Percentiles rank a stretch among this genome's conserved stretches.
phyloP scores from a whole-genome alignment of 2,888 invertebrate species.

The Chymomyza fuscimana region DNA sequence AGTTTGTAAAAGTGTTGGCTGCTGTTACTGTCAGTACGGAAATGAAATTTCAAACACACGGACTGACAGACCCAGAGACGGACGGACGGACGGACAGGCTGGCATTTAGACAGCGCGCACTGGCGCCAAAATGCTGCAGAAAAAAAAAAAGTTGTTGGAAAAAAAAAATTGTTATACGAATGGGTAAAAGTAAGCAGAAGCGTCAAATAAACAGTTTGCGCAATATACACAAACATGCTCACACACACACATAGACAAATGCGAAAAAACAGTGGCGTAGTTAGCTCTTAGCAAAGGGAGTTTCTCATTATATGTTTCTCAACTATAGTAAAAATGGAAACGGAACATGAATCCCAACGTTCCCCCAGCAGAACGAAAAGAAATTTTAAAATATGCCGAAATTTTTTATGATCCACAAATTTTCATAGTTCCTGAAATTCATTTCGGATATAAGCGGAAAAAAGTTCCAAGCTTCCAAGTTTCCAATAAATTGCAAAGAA shows the following conservation, averaged over 20 bases:
- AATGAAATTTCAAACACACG: slow-evolving; percentile 26
- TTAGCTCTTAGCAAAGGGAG: too few relatives aligned
- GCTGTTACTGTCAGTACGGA: slow-evolving; percentile 57
- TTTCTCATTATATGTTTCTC: too few relatives aligned
- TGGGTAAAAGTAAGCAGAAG: slow-evolving; percentile 4
- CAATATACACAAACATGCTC: background rate
- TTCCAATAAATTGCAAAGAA: too few relatives aligned
- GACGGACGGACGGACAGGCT: background rate
- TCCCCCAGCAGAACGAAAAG: too few relatives aligned
- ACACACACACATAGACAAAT: background rate
- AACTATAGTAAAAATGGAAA: too few relatives aligned
- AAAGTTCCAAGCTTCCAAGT: too few relatives aligned
- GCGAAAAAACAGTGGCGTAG: too few relatives aligned
- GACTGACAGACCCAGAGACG: background rate
- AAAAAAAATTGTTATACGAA: background rate
- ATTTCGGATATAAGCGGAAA: too few relatives aligned
- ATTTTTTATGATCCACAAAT: too few relatives aligned
- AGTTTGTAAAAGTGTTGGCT: slow-evolving; percentile 12
- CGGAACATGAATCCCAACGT: too few relatives aligned
- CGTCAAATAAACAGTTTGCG: slow-evolving; percentile 43
- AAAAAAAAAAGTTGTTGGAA: background rate
- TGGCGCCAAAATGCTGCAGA: slow-evolving; percentile 4
- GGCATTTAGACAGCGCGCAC: background rate
- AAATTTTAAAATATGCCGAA: too few relatives aligned
- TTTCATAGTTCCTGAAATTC: too few relatives aligned